Percentiles rank a stretch among this genome's conserved stretches.
phyloP scores from a whole-genome alignment of 2,888 invertebrate genomes.

The Leptinotarsa peninsularis region DNA sequence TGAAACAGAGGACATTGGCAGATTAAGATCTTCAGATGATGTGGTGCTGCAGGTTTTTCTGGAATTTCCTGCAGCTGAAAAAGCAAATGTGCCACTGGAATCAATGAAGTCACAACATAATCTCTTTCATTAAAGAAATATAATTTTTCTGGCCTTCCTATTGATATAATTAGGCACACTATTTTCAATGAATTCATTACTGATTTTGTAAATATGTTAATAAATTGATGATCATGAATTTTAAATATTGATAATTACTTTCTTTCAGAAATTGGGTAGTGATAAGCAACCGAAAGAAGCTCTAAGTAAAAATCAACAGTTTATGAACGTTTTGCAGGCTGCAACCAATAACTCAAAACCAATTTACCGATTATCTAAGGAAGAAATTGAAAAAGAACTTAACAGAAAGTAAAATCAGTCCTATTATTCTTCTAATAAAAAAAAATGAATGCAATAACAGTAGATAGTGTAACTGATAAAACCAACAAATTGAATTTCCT shows the following conservation, averaged over 20 bases:
- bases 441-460: slow-evolving; percentile 41
- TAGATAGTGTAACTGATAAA: slow-evolving; percentile 58
- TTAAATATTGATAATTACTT: slow-evolving; percentile 43
- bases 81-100: no score
- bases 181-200: no score
- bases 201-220: background rate
- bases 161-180: no score
- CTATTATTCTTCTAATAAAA: slow-evolving; percentile 24
- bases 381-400: slow-evolving; percentile 66
- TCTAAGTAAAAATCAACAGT: slow-evolving; percentile 58
- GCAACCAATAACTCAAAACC: slow-evolving; percentile 67
- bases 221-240: background rate
- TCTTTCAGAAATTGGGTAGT: slow-evolving; percentile 62
- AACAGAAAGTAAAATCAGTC: slow-evolving; percentile 61
- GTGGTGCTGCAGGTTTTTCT: no score
- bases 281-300: slow-evolving; percentile 54
- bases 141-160: no score
- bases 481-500: slow-evolving; percentile 65
- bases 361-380: slow-evolving; percentile 67
- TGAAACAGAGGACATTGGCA: no score
- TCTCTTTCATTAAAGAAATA: no score
- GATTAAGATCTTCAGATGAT: no score
- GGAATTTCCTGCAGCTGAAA: no score
- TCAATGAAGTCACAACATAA: no score
- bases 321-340: slow-evolving; percentile 67